Evolutionary conservation across 2,113 vertebrate genomes (phyloP).

Genomic region (Pogona vitticeps): DNA sequence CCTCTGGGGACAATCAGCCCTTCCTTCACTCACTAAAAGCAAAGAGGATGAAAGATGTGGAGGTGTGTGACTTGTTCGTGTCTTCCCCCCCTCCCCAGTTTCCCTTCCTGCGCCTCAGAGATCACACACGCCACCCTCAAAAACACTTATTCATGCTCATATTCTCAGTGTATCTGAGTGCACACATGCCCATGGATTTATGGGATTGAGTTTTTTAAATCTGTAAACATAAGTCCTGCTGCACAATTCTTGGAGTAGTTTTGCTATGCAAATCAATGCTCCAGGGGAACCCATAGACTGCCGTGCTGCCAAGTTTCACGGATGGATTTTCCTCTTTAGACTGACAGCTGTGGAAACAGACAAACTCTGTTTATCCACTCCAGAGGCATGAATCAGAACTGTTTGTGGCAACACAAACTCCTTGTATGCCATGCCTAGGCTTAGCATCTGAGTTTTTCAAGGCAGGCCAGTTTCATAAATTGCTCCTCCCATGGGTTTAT

Average conservation of each 20-base stretch:
- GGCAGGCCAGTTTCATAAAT: not conserved
- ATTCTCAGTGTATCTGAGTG: not conserved
- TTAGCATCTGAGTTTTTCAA: conserved; percentile 2
- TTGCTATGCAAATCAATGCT: not conserved
- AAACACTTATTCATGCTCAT: accelerated
- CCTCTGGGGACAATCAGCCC: not conserved
- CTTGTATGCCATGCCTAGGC: not conserved
- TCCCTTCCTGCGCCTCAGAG: not conserved
- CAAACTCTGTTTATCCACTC: conserved; percentile 3
- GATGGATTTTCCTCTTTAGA: conserved; percentile 7
- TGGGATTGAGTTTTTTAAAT: not conserved
- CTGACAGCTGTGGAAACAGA: not conserved
- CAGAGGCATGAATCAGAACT: not conserved
- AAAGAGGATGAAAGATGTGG: conserved; percentile 24
- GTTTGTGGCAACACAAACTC: not conserved
- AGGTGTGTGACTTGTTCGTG: not conserved
- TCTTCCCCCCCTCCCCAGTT: not conserved
- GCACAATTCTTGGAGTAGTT: conserved; percentile 1
- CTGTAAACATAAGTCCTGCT: not conserved
- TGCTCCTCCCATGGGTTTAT: not conserved
- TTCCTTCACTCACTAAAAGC: conserved; percentile 29
- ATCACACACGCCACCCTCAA: not conserved
- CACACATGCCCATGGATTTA: not conserved
- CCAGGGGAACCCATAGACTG: conserved; percentile 1
- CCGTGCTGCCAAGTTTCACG: conserved; percentile 17